These are phyloP conservation scores for Falco columbarius DNA, from an alignment of 2,797 vertebrate genomes.

Conservation along the genomic window DNA sequence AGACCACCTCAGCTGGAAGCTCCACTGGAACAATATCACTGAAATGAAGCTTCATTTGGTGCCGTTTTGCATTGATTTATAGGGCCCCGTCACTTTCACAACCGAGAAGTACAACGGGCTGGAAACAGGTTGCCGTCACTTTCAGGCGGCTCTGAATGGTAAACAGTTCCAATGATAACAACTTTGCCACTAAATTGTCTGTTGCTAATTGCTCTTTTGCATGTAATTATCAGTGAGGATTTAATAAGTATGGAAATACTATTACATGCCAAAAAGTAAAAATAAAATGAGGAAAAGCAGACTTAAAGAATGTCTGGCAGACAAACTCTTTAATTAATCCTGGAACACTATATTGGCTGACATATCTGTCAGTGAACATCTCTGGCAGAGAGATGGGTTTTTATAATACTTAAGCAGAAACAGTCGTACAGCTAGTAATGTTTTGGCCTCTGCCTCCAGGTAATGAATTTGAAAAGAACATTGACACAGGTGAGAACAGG, in stretches of 20 bases:
- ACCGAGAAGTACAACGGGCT: background rate
- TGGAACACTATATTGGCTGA: conserved; percentile 39
- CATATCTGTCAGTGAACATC: background rate
- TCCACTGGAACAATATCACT: conserved; percentile 48
- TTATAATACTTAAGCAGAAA: conserved; percentile 37
- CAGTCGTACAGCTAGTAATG: background rate
- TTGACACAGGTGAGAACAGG: background rate
- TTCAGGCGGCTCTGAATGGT: conserved; percentile 71
- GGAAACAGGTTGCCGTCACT: conserved; percentile 65
- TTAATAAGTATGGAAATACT: conserved; percentile 71
- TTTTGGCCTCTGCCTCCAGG: background rate
- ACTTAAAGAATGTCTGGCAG: conserved; percentile 62
- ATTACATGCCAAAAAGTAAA: conserved; percentile 63
- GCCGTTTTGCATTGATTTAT: conserved; percentile 45
- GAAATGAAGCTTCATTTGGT: conserved; percentile 66
- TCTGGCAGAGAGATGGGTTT: background rate
- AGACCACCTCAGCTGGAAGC: conserved; percentile 66
- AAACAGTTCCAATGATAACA: conserved; percentile 74
- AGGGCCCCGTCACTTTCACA: background rate
- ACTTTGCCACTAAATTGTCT: conserved; percentile 73
- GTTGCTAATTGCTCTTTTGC: conserved; percentile 71
- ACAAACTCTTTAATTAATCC: conserved; percentile 64
- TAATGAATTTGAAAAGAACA: conserved; percentile 21
- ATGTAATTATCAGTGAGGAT: conserved; percentile 61
- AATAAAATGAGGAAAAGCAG: conserved; percentile 59